Base-by-base conservation (phyloP, 2,797 vertebrate species). In the Gymnothorax reevesii region DNA sequence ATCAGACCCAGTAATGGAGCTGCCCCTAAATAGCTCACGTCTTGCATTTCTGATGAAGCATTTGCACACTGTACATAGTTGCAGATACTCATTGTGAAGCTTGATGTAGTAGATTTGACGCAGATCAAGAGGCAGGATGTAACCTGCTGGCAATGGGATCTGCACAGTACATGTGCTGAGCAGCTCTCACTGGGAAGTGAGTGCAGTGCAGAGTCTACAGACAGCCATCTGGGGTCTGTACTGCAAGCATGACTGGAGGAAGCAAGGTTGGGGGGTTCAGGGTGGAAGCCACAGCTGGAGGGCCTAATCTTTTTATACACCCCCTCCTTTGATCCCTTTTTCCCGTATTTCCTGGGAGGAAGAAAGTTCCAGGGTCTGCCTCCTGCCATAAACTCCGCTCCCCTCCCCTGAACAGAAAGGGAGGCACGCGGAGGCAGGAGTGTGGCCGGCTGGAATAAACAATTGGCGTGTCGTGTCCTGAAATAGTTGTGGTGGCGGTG, bases 201-300 rank as follows among this genome's bases (percentile, higher is more conserved):
- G 12, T 77, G 73, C 77, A 9, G 77, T 55, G 20, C 77, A 80
- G 17, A 20, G 49, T 80, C 8, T 22, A 80, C 10, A 55, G n/a
- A 55, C 22, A 80, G 33, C 69, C 77, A 80, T 80, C 77, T 80
- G 77, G 77, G 77, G 77, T n/a, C 49, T 25, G 77, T 17, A 80
- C 55, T 22, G 7, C 25, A 52, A 55, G 77, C 49, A 12, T 17
- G 49, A 80, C 49, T 20, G 77, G 77, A 52, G 49, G 49, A 52
- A 54, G n/a, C 77, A 54, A 79, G 77, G 77, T 20, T 42, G 33
- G 25, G 77, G 77, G 49, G 20, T 54, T 22, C 20, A 20, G 75
- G 57, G n/a, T 52, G 85, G 27, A 12, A 17, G 12, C 42, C 59
- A 6, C 85, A 86, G 85, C 85, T 82, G 85, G 79, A 59, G 85